Conservation (phyloP, 2,113 vertebrate genomes). For the Callorhinus ursinus region DNA sequence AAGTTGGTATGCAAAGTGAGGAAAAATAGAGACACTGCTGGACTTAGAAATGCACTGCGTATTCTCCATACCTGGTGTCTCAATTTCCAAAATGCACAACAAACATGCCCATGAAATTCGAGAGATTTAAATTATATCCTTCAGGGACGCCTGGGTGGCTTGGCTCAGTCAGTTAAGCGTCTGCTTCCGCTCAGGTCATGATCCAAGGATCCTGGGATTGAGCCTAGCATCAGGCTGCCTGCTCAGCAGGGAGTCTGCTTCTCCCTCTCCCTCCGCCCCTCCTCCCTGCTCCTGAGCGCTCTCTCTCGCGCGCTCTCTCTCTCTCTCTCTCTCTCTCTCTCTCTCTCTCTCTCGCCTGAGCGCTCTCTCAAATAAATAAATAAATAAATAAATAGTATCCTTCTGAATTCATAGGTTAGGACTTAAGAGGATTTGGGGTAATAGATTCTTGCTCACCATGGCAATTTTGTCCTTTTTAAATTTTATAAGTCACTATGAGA, state of each 20-base stretch:
- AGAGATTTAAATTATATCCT: background rate
- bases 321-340: no score
- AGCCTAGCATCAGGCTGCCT: background rate
- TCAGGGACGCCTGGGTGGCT: background rate
- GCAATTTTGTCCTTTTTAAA: conserved; percentile 44
- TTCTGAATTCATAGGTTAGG: conserved; percentile 3
- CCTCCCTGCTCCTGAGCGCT: background rate
- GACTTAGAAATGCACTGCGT: background rate
- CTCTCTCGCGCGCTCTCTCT: no score
- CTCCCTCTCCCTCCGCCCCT: background rate
- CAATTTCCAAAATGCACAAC: conserved; percentile 41
- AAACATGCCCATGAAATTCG: conserved; percentile 18
- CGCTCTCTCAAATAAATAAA: background rate
- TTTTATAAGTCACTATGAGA: conserved; percentile 58
- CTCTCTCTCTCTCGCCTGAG: background rate
- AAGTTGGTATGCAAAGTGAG: background rate
- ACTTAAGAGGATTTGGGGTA: background rate
- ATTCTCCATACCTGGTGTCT: conserved; percentile 50
- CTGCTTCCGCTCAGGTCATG: background rate
- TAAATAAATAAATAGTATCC: background rate
- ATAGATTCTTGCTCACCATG: conserved; percentile 4
- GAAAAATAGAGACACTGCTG: conserved; percentile 22
- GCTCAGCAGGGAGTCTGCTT: background rate
- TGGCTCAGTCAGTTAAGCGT: background rate
- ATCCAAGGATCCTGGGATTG: background rate